Percentiles rank a stretch among this genome's conserved stretches.
These are phyloP conservation scores for Spatulosminthurus flaviceps DNA, from an alignment of 2,888 invertebrate species.

Conservation along the genomic window DNA sequence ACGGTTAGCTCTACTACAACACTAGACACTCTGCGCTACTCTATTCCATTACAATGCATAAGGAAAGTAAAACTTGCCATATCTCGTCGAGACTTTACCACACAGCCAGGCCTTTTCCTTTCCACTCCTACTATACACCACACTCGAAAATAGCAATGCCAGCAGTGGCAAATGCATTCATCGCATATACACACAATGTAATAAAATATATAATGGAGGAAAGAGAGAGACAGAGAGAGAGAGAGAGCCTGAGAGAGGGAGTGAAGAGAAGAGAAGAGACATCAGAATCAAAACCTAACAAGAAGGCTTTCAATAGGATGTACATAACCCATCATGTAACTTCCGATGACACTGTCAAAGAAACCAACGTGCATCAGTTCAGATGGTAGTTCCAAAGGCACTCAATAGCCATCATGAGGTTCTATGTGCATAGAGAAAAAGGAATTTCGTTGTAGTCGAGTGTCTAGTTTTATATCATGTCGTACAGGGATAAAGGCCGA, in stretches of 20 bases:
- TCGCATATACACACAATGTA: too few species aligned
- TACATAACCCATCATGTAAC: constrained; percentile 8
- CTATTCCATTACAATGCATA: background rate
- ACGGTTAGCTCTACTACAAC: constrained; percentile 5
- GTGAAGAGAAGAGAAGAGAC: too few species aligned
- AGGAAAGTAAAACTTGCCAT: background rate
- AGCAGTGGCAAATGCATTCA: background rate
- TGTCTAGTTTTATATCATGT: background rate
- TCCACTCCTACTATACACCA: background rate
- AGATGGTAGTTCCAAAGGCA: too few species aligned
- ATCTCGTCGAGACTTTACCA: background rate
- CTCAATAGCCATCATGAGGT: too few species aligned
- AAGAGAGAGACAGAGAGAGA: background rate
- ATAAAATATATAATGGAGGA: too few species aligned
- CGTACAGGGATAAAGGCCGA: constrained; percentile 9
- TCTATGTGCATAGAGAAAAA: background rate
- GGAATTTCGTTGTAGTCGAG: background rate
- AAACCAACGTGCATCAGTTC: constrained; percentile 4
- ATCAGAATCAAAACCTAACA: constrained; percentile 14
- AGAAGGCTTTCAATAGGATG: constrained; percentile 22
- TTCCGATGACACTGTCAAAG: constrained; percentile 31
- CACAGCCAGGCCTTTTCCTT: too few species aligned
- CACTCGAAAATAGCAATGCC: background rate
- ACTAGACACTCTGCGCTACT: background rate
- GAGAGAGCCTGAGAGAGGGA: background rate